Evolutionary conservation across 2,888 invertebrate species (phyloP).

Genomic region (Catocala nupta): DNA sequence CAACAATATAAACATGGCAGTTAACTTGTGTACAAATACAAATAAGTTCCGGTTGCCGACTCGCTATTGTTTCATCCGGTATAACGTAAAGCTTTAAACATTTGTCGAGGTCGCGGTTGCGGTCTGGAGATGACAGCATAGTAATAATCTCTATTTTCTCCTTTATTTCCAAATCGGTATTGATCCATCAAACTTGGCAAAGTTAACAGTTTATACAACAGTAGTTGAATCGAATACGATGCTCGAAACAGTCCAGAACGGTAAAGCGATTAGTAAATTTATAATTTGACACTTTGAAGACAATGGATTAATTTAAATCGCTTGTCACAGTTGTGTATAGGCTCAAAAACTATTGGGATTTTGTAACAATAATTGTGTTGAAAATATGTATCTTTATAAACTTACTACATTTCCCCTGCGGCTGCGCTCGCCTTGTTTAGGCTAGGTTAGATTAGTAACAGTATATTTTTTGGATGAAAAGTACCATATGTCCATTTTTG

Average conservation of each 20-base stretch:
- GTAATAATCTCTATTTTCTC: conserved; percentile 56
- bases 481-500: too few species aligned
- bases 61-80: conserved; percentile 46
- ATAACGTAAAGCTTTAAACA: conserved; percentile 53
- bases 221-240: conserved; percentile 19
- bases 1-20: conserved; percentile 19
- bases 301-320: too few species aligned
- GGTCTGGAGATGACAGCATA: conserved; percentile 60
- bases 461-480: too few species aligned
- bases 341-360: too few species aligned
- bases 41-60: conserved; percentile 44
- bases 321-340: too few species aligned
- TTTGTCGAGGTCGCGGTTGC: conserved; percentile 42
- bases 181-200: conserved; percentile 39
- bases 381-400: too few species aligned
- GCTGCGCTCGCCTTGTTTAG: too few species aligned
- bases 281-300: too few species aligned
- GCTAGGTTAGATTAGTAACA: too few species aligned
- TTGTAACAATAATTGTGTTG: too few species aligned
- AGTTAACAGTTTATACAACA: too few species aligned
- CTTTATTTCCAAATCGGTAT: conserved; percentile 56
- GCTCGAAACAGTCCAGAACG: conserved; percentile 4
- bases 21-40: conserved; percentile 45
- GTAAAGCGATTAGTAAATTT: not conserved
- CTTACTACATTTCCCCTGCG: too few species aligned